These are phyloP conservation scores for Neogobius melanostomus DNA, from an alignment of 2,113 vertebrate species.

Conservation along the genomic window DNA sequence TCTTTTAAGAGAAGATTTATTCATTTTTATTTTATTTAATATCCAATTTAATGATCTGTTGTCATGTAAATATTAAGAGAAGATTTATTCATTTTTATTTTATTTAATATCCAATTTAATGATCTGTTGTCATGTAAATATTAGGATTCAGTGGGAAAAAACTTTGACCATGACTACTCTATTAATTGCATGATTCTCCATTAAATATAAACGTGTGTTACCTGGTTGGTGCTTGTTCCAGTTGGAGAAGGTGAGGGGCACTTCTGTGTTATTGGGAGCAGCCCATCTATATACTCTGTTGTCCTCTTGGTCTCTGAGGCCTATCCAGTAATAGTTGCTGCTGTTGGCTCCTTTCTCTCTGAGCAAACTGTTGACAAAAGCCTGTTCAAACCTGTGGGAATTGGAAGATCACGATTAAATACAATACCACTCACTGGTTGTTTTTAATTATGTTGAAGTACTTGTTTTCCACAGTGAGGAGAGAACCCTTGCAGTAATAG, in stretches of 20 bases:
- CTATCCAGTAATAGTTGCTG: constrained; percentile 86
- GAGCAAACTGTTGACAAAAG: constrained; percentile 89
- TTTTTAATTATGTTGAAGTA: constrained; percentile 41
- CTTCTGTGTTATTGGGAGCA: constrained; percentile 45
- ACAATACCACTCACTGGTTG: not conserved
- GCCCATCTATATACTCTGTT: constrained; percentile 86
- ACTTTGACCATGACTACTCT: too few relatives aligned
- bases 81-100: too few relatives aligned
- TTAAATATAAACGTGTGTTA: constrained; percentile 36
- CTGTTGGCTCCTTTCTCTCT: constrained; percentile 68
- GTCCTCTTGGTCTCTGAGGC: constrained; percentile 79
- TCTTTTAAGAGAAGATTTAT: too few relatives aligned
- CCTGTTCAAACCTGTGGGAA: constrained; percentile 88
- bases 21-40: too few relatives aligned
- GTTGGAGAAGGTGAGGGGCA: constrained; percentile 80
- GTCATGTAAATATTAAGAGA: too few relatives aligned
- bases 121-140: too few relatives aligned
- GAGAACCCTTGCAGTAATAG: constrained; percentile 87
- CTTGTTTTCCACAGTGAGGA: constrained; percentile 89
- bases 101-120: too few relatives aligned
- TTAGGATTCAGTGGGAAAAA: too few relatives aligned
- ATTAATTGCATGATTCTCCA: too few relatives aligned
- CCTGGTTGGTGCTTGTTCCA: constrained; percentile 91
- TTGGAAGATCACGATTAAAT: not conserved
- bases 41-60: too few relatives aligned